Evolutionary conservation across 2,797 vertebrate species (phyloP).

Genomic region (Sebastes diploproa): DNA sequence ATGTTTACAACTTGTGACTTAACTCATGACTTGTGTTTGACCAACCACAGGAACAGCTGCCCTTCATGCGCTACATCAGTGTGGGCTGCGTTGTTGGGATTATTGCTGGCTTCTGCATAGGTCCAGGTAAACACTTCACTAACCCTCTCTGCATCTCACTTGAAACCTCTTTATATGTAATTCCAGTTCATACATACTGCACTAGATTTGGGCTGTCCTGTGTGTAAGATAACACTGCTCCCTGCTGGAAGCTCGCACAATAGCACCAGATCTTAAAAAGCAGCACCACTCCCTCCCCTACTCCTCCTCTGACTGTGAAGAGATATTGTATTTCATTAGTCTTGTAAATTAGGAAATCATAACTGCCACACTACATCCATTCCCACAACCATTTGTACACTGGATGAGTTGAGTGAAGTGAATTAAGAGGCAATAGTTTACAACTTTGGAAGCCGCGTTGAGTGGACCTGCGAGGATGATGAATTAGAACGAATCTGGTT

Average conservation of each 20-base stretch:
- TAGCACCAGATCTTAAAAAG: slow-evolving; percentile 14
- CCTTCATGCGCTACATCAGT: slow-evolving; percentile 86
- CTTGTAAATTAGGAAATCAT: slow-evolving; percentile 78
- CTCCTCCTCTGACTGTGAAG: slow-evolving; percentile 45
- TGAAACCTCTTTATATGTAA: background rate
- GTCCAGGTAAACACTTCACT: slow-evolving; percentile 84
- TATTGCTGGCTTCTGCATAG: slow-evolving; percentile 92
- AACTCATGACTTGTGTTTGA: slow-evolving; percentile 31
- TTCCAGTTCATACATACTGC: background rate
- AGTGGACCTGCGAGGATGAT: slow-evolving; percentile 79
- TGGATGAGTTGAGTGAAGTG: slow-evolving; percentile 71
- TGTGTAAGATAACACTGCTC: slow-evolving; percentile 75
- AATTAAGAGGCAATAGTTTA: slow-evolving; percentile 79
- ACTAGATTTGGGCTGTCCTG: background rate
- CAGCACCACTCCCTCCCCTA: slow-evolving; percentile 10
- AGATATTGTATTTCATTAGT: slow-evolving; percentile 78
- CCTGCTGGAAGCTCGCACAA: slow-evolving; percentile 66
- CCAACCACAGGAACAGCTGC: slow-evolving; percentile 70
- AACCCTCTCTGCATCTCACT: background rate
- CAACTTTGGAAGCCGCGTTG: slow-evolving; percentile 56
- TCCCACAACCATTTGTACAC: slow-evolving; percentile 66
- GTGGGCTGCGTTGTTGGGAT: slow-evolving; percentile 89
- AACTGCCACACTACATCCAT: slow-evolving; percentile 74
- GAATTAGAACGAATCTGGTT: slow-evolving; percentile 79
- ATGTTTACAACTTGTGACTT: slow-evolving; percentile 9